These are phyloP conservation scores for Cantharis nigra DNA, from an alignment of 2,888 invertebrate genomes.

Conservation along the genomic window DNA sequence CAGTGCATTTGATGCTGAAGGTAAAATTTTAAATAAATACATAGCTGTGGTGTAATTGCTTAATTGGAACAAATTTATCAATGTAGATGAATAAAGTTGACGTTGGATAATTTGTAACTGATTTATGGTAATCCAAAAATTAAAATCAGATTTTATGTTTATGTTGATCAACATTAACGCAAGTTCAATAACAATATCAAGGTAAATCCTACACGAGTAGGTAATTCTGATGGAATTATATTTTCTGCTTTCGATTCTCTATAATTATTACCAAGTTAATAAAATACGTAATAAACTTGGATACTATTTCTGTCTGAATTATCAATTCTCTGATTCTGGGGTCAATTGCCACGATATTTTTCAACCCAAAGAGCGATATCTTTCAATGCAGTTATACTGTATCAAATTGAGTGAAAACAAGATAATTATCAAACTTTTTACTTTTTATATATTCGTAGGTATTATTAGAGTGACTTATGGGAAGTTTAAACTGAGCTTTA, in stretches of 20 bases:
- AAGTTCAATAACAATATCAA: background rate
- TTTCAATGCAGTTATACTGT: background rate
- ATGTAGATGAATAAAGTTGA: background rate
- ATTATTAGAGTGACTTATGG: background rate
- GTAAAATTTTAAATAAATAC: conserved; percentile 41
- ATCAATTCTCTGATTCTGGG: background rate
- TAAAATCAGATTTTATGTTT: background rate
- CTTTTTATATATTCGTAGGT: no score
- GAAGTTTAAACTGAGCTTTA: background rate
- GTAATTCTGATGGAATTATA: background rate
- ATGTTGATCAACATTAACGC: background rate
- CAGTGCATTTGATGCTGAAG: conserved; percentile 57
- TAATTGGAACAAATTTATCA: background rate
- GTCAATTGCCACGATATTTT: background rate
- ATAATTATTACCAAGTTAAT: background rate
- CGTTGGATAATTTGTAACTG: background rate
- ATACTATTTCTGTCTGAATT: background rate
- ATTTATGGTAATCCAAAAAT: background rate
- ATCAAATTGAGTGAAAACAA: background rate
- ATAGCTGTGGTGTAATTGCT: background rate
- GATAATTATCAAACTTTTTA: background rate
- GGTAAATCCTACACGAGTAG: background rate
- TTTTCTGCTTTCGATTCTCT: background rate
- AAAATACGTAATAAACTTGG: background rate
- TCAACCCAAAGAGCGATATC: background rate